Evolutionary conservation across 2,888 invertebrate genomes (phyloP).

Genomic region (Hydriomena furcata): DNA sequence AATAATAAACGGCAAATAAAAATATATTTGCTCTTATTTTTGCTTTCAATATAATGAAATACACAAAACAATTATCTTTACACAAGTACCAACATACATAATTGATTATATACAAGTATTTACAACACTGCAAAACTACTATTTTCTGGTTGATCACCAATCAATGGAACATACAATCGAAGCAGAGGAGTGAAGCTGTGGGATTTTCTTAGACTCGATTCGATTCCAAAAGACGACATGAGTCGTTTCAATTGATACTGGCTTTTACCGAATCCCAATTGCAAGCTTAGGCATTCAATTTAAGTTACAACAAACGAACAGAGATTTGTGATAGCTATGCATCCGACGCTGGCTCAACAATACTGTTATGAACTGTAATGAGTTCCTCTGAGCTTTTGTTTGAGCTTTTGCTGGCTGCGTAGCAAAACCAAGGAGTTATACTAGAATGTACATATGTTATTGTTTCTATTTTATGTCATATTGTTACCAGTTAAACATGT

Average conservation of each 20-base stretch:
- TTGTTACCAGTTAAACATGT: too few species aligned
- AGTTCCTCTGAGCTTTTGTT: conserved; percentile 12
- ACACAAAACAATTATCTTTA: too few species aligned
- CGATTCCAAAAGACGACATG: conserved; percentile 21
- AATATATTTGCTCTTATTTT: too few species aligned
- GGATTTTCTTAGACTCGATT: conserved; percentile 67
- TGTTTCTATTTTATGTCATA: not conserved
- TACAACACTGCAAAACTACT: too few species aligned
- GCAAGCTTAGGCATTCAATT: conserved; percentile 75
- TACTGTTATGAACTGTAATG: conserved; percentile 18
- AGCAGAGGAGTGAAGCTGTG: conserved; percentile 49
- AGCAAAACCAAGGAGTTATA: not conserved
- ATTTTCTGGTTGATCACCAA: conserved; percentile 29
- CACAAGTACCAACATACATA: too few species aligned
- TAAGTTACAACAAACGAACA: conserved; percentile 67
- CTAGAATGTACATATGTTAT: not conserved
- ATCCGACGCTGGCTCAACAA: conserved; percentile 40
- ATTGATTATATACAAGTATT: too few species aligned
- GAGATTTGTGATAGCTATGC: conserved; percentile 58
- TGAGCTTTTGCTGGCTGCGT: not conserved
- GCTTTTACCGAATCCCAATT: conserved; percentile 73
- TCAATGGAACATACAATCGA: conserved; percentile 37
- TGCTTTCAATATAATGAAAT: too few species aligned
- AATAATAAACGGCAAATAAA: too few species aligned
- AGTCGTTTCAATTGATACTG: conserved; percentile 64